Percentiles rank a stretch among this genome's conserved stretches.
These are phyloP conservation scores for Aspiorhynchus laticeps DNA, from an alignment of 2,113 vertebrate species.

Conservation along the genomic window DNA sequence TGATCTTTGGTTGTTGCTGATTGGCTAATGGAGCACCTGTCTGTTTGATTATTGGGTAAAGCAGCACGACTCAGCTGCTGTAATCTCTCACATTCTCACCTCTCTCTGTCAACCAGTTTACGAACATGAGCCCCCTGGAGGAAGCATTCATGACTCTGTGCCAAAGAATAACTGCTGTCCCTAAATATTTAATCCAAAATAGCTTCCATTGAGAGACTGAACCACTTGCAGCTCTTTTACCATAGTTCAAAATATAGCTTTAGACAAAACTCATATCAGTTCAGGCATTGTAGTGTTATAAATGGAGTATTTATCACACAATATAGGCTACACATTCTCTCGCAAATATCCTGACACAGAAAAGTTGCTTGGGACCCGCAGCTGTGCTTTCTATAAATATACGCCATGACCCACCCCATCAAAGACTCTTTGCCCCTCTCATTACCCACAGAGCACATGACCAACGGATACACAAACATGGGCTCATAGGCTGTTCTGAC, in stretches of 20 bases:
- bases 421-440: constrained; percentile 47
- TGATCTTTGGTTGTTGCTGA: constrained; percentile 7
- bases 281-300: not conserved
- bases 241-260: not conserved
- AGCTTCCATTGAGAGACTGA: constrained; percentile 11
- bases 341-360: constrained; percentile 17
- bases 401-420: constrained; percentile 41
- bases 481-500: constrained; percentile 32
- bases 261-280: no score
- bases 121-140: constrained; percentile 7
- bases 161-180: constrained; percentile 7
- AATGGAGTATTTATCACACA: constrained; percentile 20
- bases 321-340: not conserved
- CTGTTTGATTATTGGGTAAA: constrained; percentile 38
- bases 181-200: constrained; percentile 34
- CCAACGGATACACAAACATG: constrained; percentile 41
- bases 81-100: constrained; percentile 31
- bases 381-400: constrained; percentile 54
- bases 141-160: constrained; percentile 29
- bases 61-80: constrained; percentile 36
- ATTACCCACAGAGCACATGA: constrained; percentile 41
- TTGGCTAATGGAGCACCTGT: constrained; percentile 22
- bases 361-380: constrained; percentile 28
- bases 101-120: constrained; percentile 23
- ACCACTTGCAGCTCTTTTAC: not conserved